These are phyloP conservation scores for Drosophila mimetica DNA, from an alignment of 2,888 invertebrate species.

Conservation along the genomic window DNA sequence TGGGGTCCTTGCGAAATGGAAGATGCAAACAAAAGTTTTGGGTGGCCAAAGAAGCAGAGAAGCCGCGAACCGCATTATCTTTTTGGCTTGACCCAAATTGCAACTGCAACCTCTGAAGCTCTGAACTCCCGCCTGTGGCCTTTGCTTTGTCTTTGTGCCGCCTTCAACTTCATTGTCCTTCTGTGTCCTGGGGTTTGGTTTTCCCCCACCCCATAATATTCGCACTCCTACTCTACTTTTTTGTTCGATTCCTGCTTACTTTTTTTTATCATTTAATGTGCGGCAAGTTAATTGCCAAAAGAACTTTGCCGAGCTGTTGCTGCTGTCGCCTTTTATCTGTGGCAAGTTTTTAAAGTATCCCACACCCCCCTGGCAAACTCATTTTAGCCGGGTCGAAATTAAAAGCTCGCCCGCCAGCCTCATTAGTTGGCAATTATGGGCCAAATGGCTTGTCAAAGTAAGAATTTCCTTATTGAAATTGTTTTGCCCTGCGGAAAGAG, in stretches of 20 bases:
- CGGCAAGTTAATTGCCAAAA: conserved; percentile 70
- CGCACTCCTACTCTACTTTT: background rate
- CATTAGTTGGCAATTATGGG: conserved; percentile 66
- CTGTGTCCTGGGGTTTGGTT: conserved; percentile 14
- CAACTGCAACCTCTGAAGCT: conserved; percentile 34
- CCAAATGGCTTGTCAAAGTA: conserved; percentile 63
- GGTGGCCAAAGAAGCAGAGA: conserved; percentile 12
- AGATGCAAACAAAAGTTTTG: conserved; percentile 58
- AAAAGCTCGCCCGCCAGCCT: conserved; percentile 28
- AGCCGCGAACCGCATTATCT: conserved; percentile 69
- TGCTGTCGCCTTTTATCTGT: conserved; percentile 56
- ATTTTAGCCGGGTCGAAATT: conserved; percentile 22
- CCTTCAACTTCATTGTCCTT: conserved; percentile 51
- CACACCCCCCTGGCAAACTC: background rate
- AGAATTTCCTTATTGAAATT: conserved; percentile 68
- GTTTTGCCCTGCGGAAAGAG: conserved; percentile 21
- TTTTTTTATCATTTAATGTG: conserved; percentile 69
- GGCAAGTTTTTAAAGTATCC: conserved; percentile 53
- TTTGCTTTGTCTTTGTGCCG: conserved; percentile 53
- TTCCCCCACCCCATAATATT: background rate
- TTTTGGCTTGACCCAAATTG: conserved; percentile 72
- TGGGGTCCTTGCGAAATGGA: background rate
- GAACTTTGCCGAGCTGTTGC: conserved; percentile 58
- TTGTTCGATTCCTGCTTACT: background rate
- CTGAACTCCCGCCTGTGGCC: conserved; percentile 20